These are phyloP conservation scores for Drosophila vallismaia DNA, from an alignment of 2,888 invertebrate species.

Conservation along the genomic window DNA sequence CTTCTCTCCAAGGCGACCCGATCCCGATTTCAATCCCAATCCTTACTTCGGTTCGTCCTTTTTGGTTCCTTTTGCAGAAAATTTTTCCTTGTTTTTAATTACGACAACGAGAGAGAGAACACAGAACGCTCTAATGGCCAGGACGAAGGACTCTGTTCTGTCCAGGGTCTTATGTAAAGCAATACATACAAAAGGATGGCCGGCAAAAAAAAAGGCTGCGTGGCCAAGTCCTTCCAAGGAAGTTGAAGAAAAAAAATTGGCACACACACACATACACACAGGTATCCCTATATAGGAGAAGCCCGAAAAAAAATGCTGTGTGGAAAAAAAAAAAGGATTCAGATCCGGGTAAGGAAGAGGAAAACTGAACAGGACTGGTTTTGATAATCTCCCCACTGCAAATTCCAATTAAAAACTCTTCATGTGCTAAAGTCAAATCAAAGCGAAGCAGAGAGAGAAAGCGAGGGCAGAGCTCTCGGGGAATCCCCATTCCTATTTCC, in stretches of 20 bases:
- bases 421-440: constrained; percentile 74
- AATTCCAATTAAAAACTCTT: constrained; percentile 76
- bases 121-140: constrained; percentile 63
- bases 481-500: constrained; percentile 8
- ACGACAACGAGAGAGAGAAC: constrained; percentile 51
- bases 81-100: constrained; percentile 74
- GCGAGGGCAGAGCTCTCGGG: background rate
- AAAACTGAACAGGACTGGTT: constrained; percentile 36
- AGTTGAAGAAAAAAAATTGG: constrained; percentile 35
- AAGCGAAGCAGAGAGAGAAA: constrained; percentile 7
- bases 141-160: constrained; percentile 24
- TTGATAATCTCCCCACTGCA: constrained; percentile 45
- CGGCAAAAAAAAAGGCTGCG: constrained; percentile 55
- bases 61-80: constrained; percentile 25
- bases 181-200: constrained; percentile 27
- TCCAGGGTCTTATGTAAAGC: constrained; percentile 62
- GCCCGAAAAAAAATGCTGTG: constrained; percentile 23
- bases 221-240: constrained; percentile 42
- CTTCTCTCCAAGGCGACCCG: constrained; percentile 9
- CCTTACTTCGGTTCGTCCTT: constrained; percentile 43
- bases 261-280: background rate
- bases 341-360: constrained; percentile 17
- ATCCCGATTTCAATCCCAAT: constrained; percentile 13
- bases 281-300: constrained; percentile 18
- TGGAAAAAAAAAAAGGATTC: constrained; percentile 5